Evolutionary conservation across 1,140 invertebrate species (phyloP), one percentile per base, ranked within the genome.

Genomic region (Macrobrachium nipponense): DNA sequence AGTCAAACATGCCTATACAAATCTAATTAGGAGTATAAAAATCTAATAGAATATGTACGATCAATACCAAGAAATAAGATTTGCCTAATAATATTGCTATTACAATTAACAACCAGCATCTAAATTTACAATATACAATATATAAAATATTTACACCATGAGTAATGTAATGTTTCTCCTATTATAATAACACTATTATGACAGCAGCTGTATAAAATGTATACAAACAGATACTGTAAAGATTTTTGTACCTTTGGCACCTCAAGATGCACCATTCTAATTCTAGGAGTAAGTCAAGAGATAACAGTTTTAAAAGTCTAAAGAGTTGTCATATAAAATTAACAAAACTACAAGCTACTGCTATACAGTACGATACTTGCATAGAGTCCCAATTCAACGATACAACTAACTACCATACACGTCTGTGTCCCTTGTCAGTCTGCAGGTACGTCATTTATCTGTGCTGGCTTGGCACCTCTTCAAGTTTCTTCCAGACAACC

Each of bases 201-300:
- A 51, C 12, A 51, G 51, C 51, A 51, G 51, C 51, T 10, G 51
- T 51, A 51, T 51, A 51, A 51, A 51, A 51, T 51, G 51, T 51
- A 51, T 51, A 51, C 51, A 51, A 51, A 51, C 8, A 51, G 51
- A 51, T 51, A 51, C 51, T 51, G 51, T 51, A 70, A 23, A 70
- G 18, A 15, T 70, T 68, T 68, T 70, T 70, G 68, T 70, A 70
- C 68, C 68, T 70, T 70, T 70, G 68, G 68, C 68, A 70, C 68
- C 68, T 70, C 14, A 70, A 70, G 68, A 70, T 51, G 51, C 51
- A 51, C 51, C 51, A 6, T 51, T 51, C 51, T 51, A 51, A 51
- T 51, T 51, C 51, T 51, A 51, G 51, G 51, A 51, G 51, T 51
- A 51, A 51, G 51, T 23, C 36, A 43, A 70, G 68, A 70, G 36